These are phyloP conservation scores for Triplophysa siluroides DNA, from an alignment of 2,113 vertebrate genomes.

Conservation along the genomic window DNA sequence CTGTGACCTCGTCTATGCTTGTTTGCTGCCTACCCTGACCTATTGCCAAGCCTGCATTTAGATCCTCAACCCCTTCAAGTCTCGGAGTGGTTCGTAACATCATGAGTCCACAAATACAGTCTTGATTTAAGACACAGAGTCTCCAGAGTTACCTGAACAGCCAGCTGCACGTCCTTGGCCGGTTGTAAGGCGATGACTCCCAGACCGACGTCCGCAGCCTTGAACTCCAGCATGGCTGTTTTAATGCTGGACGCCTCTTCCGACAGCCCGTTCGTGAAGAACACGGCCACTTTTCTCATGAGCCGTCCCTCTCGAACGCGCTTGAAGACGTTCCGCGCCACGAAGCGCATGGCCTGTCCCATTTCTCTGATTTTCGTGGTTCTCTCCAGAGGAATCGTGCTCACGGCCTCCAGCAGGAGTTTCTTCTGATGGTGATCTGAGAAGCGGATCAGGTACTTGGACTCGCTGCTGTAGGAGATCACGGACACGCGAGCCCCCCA, in stretches of 20 bases:
- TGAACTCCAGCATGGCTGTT: slow-evolving; percentile 79
- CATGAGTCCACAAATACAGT: no score
- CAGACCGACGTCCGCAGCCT: slow-evolving; percentile 70
- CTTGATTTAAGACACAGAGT: neutral
- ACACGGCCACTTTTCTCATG: slow-evolving; percentile 82
- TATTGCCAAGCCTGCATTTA: no score
- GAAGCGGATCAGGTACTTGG: slow-evolving; percentile 81
- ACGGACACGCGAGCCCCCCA: slow-evolving; percentile 77
- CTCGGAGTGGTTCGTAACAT: no score
- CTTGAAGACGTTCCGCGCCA: slow-evolving; percentile 83
- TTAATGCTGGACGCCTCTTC: slow-evolving; percentile 61
- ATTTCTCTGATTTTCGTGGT: slow-evolving; percentile 72
- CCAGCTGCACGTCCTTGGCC: slow-evolving; percentile 62
- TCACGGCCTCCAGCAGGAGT: slow-evolving; percentile 69
- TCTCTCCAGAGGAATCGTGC: slow-evolving; percentile 67
- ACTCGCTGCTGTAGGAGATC: slow-evolving; percentile 73
- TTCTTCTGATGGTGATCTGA: slow-evolving; percentile 72
- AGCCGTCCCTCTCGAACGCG: slow-evolving; percentile 71
- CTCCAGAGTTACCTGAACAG: slow-evolving; percentile 72
- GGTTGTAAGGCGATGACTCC: slow-evolving; percentile 75
- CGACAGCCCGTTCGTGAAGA: slow-evolving; percentile 73
- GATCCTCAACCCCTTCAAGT: no score
- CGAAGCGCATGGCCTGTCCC: slow-evolving; percentile 80
- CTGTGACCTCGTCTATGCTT: no score
- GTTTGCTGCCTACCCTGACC: no score